Percentiles rank a stretch among this genome's conserved stretches.
phyloP scores from a whole-genome alignment of 2,888 invertebrate genomes.

The Leucozona laternaria region DNA sequence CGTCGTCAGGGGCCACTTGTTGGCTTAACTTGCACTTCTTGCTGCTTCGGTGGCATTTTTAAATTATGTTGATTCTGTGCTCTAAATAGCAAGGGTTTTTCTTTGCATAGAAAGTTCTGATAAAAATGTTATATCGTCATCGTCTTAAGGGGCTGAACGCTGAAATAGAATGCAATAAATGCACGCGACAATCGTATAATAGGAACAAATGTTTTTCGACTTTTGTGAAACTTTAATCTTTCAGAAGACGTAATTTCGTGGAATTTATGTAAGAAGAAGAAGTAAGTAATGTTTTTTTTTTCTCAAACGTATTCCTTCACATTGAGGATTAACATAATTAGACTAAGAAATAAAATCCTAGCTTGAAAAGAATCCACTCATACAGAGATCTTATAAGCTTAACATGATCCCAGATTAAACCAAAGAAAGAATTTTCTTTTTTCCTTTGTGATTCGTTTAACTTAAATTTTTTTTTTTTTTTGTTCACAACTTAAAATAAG shows the following conservation, averaged over 20 bases:
- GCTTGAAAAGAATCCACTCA: too few species aligned
- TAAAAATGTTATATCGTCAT: background rate
- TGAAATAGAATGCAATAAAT: background rate
- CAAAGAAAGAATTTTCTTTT: background rate
- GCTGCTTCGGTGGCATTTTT: conserved; percentile 26
- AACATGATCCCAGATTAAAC: background rate
- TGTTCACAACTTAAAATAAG: too few species aligned
- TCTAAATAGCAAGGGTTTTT: conserved; percentile 7
- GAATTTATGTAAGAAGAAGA: background rate
- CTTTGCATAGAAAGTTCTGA: background rate
- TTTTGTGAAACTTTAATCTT: background rate
- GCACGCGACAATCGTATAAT: background rate
- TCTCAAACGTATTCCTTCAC: too few species aligned
- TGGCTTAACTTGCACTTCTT: conserved; percentile 39
- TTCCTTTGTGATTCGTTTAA: background rate
- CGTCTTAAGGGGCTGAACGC: background rate
- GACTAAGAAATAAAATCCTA: too few species aligned
- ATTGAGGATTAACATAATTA: too few species aligned
- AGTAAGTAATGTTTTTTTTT: background rate
- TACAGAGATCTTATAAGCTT: background rate
- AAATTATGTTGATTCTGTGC: conserved; percentile 50
- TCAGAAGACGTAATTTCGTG: background rate
- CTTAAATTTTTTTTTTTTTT: too few species aligned
- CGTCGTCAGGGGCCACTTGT: conserved; percentile 50
- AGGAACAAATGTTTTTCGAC: background rate